Evolutionary conservation across 1,140 invertebrate genomes (phyloP).

Genomic region (Zaprionus lachaisei): DNA sequence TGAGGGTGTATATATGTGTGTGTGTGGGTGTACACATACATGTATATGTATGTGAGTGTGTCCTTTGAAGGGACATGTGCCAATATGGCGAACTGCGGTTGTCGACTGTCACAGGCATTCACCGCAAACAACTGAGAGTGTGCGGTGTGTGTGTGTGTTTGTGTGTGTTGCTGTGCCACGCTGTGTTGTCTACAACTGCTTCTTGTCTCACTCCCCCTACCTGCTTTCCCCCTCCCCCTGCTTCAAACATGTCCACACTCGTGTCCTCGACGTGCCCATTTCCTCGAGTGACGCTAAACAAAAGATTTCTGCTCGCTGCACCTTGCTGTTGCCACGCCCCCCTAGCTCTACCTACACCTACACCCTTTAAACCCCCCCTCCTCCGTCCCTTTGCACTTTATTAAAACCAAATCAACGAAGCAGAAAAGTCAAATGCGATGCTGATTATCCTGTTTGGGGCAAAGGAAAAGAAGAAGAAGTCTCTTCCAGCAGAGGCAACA

Average conservation of each 20-base stretch:
- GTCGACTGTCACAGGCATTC: constrained; percentile 39
- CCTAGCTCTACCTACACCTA: neutral
- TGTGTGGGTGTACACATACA: neutral
- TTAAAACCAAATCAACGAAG: constrained; percentile 78
- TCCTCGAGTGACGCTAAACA: constrained; percentile 75
- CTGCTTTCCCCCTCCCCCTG: neutral
- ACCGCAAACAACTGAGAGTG: constrained; percentile 9
- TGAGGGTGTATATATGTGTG: neutral
- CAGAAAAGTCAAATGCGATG: constrained; percentile 78
- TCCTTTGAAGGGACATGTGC: constrained; percentile 73
- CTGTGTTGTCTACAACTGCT: constrained; percentile 14
- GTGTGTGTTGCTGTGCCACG: constrained; percentile 53
- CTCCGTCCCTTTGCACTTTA: constrained; percentile 63
- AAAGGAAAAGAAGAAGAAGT: neutral
- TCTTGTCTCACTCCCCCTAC: constrained; percentile 22
- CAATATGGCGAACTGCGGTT: constrained; percentile 77
- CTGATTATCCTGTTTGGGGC: constrained; percentile 58
- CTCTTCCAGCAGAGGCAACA: too few relatives aligned
- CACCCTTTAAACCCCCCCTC: too few relatives aligned
- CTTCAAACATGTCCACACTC: neutral
- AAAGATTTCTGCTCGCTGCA: constrained; percentile 72
- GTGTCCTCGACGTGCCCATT: constrained; percentile 62
- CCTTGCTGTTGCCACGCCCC: constrained; percentile 25
- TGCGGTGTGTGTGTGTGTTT: neutral
- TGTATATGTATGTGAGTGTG: neutral